Percentiles rank a stretch among this genome's conserved stretches.
phyloP scores from a whole-genome alignment of 2,888 invertebrate genomes.

The Drosophila mercatorum region DNA sequence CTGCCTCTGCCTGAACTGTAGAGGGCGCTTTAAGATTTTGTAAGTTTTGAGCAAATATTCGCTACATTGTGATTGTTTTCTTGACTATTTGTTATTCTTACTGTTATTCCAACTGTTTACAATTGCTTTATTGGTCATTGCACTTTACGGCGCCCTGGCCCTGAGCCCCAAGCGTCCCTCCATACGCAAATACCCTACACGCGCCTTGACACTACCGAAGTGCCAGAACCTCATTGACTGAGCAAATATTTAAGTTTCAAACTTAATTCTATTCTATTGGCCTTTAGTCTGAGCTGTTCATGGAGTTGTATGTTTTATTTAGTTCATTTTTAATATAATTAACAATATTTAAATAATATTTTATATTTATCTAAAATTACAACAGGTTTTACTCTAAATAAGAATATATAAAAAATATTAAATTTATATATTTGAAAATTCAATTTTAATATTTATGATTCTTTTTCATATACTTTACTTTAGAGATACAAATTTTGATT shows the following conservation, averaged over 20 bases:
- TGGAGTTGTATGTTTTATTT: too few species aligned
- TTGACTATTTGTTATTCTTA: not conserved
- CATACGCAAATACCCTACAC: constrained; percentile 3
- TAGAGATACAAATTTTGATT: not conserved
- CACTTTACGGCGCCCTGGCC: constrained; percentile 31
- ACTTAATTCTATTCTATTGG: not conserved
- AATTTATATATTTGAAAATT: too few species aligned
- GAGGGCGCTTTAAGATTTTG: constrained; percentile 25
- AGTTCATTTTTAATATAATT: too few species aligned
- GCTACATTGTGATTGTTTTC: constrained; percentile 1
- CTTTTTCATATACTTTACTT: not conserved
- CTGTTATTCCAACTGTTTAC: constrained; percentile 12
- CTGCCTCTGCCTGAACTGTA: not conserved
- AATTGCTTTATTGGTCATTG: constrained; percentile 51
- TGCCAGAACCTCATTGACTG: constrained; percentile 9
- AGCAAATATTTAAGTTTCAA: constrained; percentile 3
- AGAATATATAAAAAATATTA: too few species aligned
- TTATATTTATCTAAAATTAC: too few species aligned
- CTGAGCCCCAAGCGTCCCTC: constrained; percentile 11
- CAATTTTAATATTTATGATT: too few species aligned
- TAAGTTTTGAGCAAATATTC: constrained; percentile 34
- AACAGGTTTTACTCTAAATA: too few species aligned
- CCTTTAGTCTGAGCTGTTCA: too few species aligned
- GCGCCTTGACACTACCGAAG: not conserved
- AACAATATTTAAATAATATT: too few species aligned